Conservation (phyloP, 2,797 vertebrate species). For the Sebastes melanostomus region DNA sequence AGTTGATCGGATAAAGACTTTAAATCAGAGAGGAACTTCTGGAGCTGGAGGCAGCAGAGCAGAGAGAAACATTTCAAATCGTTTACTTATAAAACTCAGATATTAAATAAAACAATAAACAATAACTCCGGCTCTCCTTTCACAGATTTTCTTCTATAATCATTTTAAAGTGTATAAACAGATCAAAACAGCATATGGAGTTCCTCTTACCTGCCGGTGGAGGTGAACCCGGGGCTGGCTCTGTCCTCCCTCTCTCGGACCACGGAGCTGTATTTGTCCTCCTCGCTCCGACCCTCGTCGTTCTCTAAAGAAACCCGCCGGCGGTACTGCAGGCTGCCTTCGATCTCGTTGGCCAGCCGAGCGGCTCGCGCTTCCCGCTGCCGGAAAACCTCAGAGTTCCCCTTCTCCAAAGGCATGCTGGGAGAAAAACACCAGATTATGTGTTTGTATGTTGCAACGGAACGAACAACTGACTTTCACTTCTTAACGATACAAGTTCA, state of each 20-base stretch:
- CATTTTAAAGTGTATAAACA: too few species aligned
- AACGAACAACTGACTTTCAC: too few species aligned
- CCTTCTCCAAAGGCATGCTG: slow-evolving; percentile 87
- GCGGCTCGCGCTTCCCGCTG: slow-evolving; percentile 86
- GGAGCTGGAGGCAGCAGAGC: too few species aligned
- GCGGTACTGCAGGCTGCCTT: slow-evolving; percentile 85
- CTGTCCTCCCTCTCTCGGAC: slow-evolving; percentile 81
- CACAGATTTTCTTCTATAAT: too few species aligned
- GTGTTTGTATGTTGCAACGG: too few species aligned
- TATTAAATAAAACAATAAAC: too few species aligned
- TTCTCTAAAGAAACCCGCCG: slow-evolving; percentile 86
- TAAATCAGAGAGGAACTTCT: too few species aligned
- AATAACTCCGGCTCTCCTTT: too few species aligned
- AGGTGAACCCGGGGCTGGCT: slow-evolving; percentile 62
- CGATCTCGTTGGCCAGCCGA: slow-evolving; percentile 87
- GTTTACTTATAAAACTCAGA: too few species aligned
- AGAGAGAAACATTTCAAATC: too few species aligned
- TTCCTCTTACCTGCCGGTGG: slow-evolving; percentile 52
- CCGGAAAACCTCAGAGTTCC: slow-evolving; percentile 84
- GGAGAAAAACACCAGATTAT: background rate
- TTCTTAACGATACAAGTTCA: too few species aligned
- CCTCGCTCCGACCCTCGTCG: slow-evolving; percentile 86
- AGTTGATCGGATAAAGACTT: background rate
- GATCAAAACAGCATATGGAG: too few species aligned
- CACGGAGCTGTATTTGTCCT: slow-evolving; percentile 88